Evolutionary conservation across 2,113 vertebrate genomes (phyloP).

Genomic region (Progne subis): DNA sequence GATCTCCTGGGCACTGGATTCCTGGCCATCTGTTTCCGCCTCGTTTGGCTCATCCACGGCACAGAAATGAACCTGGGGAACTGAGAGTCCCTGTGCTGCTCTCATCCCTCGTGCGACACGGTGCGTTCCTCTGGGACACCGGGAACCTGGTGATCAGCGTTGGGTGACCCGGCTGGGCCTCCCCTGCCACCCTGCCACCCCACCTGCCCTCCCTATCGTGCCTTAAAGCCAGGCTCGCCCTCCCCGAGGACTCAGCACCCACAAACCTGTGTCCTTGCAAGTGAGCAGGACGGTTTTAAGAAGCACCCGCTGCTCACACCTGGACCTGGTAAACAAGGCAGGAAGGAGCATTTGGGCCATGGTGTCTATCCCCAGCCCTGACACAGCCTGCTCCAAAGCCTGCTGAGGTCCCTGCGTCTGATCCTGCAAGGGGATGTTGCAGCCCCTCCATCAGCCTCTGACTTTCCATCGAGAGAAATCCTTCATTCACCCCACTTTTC

Average conservation of each 20-base stretch:
- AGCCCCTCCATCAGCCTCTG: neutral
- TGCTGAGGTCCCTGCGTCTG: neutral
- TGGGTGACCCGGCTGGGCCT: neutral
- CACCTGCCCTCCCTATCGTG: neutral
- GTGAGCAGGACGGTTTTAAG: neutral
- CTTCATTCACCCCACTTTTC: neutral
- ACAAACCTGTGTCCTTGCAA: neutral
- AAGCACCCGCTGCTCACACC: accelerated
- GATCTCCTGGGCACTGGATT: slow-evolving; percentile 93
- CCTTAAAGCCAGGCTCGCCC: neutral
- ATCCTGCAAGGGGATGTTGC: neutral
- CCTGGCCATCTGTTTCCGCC: slow-evolving; percentile 86
- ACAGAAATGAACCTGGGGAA: slow-evolving; percentile 20
- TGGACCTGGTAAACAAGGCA: neutral
- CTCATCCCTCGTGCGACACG: accelerated
- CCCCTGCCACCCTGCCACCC: accelerated
- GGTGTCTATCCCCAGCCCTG: neutral
- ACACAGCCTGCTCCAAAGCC: neutral
- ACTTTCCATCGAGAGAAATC: neutral
- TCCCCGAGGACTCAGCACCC: neutral
- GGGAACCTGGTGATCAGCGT: neutral
- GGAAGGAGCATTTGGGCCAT: neutral
- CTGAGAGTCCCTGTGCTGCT: neutral
- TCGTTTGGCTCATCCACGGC: slow-evolving; percentile 39
- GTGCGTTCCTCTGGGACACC: neutral